Base-by-base conservation (phyloP, 2,113 vertebrate species). In the Microtus pennsylvanicus region DNA sequence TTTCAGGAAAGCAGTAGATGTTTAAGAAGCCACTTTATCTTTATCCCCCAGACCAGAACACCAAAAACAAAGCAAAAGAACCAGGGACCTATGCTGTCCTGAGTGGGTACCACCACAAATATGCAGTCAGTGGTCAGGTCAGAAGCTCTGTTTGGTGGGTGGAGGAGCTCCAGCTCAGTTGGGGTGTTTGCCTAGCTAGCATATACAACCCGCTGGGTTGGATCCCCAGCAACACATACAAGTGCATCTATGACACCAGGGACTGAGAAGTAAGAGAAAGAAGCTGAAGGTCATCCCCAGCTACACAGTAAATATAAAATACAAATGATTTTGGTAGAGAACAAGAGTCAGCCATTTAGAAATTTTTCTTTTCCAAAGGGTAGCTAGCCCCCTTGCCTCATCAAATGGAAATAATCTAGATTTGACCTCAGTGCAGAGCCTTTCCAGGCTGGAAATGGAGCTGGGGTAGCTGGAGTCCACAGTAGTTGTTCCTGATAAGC, bases 1-100 rank as follows among this genome's bases (percentile, higher is more conserved):
- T 72, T 63, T 42, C 10, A 24, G 70, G 65, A 93, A 87, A 91
- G 63, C 38, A 42, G 65, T 94, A 45, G 78, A 47, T 89, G 89
- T 90, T 89, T 61, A 92, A 95, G 94, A 69, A 70, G 76, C 58
- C 89, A 82, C 92, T 89, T 86, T 80, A 0, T 87, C 76, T 91
- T 87, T 19, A 30, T 63, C 47, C 55, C 83, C 55, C 6, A 35
- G 16, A 69, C 16, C 26, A 55, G 77, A 75, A 91, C 63, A 33
- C 22, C 63, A 28, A 33, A 42, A 7, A 4, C 42, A 30, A 85
- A 63, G 33, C 55, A 58, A 58, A 21, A 58, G 19, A 33, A 6
- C 3, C 55, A 77, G 65, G 16, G 30, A 42, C 7, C 17, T 12
- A 13, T 13, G 6, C 7, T 7, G 30, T 55, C 77, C 61, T 0